phyloP scores from a whole-genome alignment of 2,888 invertebrate genomes.

The Ormyrus nitidulus region DNA sequence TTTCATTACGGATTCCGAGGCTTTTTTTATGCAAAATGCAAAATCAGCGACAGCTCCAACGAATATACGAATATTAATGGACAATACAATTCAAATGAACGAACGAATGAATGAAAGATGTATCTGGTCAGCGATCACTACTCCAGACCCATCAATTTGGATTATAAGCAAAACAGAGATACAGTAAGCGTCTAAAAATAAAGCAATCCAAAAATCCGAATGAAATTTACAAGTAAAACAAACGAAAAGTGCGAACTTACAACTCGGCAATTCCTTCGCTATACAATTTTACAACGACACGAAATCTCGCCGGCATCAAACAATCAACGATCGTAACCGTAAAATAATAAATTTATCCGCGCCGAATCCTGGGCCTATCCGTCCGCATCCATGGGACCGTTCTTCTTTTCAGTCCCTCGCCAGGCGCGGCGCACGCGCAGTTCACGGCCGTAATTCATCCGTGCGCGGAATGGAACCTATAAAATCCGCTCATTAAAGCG shows the following conservation, averaged over 20 bases:
- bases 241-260: too few relatives aligned
- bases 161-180: conserved; percentile 11
- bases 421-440: not conserved
- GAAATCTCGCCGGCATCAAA: too few relatives aligned
- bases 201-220: too few relatives aligned
- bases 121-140: conserved; percentile 5
- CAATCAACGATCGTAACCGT: too few relatives aligned
- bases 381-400: too few relatives aligned
- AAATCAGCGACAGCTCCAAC: not conserved
- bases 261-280: too few relatives aligned
- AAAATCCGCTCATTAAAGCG: conserved; percentile 33
- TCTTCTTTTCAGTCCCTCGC: too few relatives aligned
- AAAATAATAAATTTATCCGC: too few relatives aligned
- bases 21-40: not conserved
- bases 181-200: too few relatives aligned
- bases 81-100: conserved; percentile 27
- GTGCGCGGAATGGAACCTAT: not conserved
- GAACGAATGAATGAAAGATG: conserved; percentile 31
- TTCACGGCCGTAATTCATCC: conserved; percentile 21
- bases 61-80: conserved; percentile 18
- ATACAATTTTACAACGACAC: too few relatives aligned
- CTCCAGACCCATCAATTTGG: conserved; percentile 40
- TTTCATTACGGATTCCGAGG: not conserved
- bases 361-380: too few relatives aligned
- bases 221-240: too few relatives aligned